Base-by-base conservation (phyloP, 2,888 invertebrate species). In the Epiblema foenella region DNA sequence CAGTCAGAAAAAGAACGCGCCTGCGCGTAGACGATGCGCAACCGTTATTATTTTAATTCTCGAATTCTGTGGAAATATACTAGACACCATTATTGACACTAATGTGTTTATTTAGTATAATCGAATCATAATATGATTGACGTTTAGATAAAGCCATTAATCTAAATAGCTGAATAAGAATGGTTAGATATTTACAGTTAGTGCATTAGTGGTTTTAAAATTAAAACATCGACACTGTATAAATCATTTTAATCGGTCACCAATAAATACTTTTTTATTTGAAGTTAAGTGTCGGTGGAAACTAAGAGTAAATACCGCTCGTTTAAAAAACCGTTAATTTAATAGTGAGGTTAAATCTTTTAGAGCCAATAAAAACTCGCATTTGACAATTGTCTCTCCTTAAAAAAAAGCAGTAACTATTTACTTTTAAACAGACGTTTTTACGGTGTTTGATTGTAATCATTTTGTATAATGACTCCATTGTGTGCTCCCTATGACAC, bases 1-100 rank as follows among this genome's bases (percentile, higher is more conserved):
- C 70, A 71, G 70, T 72, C 51, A 52, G 46, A 72, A 66, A 74
- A 72, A 49, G 64, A 68, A 17, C 68, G 24, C 72, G 68, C 37
- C 29, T 0, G 57, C 18, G 52, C 17, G 20, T 54, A 20, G 17
- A 62, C 70, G 62, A 39, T n/a, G 20, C 33, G 52, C 15, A 37
- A 29, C 29, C n/a, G 12, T 57, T 49, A 52, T 20, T 52, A 69
- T 52, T 66, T 54, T 15, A 24, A 49, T 46, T 42, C 33, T 59
- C 18, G 54, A 69, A 58, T 20, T 24, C 15, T 5, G 24, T 20
- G 73, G 73, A 73, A 73, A 65, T 64, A 49, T 64, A 73, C 73
- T 64, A 70, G 70, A 70, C 70, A 42, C 33, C 63, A 59, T 73
- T 73, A 70, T 63, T 46, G 33, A 17, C 58, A 49, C 58, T 65